These are phyloP conservation scores for Sinhomidia bicolor DNA, from an alignment of 2,888 invertebrate genomes.

Conservation along the genomic window DNA sequence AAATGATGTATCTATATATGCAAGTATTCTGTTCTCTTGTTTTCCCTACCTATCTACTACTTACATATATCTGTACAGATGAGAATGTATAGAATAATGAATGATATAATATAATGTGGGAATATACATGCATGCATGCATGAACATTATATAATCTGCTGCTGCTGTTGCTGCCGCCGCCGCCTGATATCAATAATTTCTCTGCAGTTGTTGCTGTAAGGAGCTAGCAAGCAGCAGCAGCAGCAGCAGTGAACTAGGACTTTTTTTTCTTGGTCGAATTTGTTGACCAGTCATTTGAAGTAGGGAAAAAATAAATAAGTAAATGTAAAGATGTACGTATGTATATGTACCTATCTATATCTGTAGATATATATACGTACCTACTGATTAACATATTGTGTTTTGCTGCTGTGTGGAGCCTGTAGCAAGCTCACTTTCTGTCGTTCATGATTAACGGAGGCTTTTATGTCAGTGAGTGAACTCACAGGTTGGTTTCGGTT, in stretches of 20 bases:
- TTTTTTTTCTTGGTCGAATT: too few relatives aligned
- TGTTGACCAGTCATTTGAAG: too few relatives aligned
- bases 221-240: too few relatives aligned
- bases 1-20: too few relatives aligned
- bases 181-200: too few relatives aligned
- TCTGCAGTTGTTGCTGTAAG: too few relatives aligned
- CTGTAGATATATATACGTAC: neutral
- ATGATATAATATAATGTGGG: neutral
- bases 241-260: too few relatives aligned
- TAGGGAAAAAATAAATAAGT: too few relatives aligned
- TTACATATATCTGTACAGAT: neutral
- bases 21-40: too few relatives aligned
- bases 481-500: conserved; percentile 67
- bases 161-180: too few relatives aligned
- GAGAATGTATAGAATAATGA: too few relatives aligned
- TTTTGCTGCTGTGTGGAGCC: neutral
- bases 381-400: neutral
- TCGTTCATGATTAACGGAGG: conserved; percentile 74
- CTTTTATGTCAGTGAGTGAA: conserved; percentile 73
- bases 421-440: conserved; percentile 62
- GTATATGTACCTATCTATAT: neutral
- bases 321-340: neutral
- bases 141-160: neutral
- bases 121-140: neutral
- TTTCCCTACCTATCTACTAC: neutral